Evolutionary conservation across 2,888 invertebrate species (phyloP).

Genomic region (Lutraria lutraria): DNA sequence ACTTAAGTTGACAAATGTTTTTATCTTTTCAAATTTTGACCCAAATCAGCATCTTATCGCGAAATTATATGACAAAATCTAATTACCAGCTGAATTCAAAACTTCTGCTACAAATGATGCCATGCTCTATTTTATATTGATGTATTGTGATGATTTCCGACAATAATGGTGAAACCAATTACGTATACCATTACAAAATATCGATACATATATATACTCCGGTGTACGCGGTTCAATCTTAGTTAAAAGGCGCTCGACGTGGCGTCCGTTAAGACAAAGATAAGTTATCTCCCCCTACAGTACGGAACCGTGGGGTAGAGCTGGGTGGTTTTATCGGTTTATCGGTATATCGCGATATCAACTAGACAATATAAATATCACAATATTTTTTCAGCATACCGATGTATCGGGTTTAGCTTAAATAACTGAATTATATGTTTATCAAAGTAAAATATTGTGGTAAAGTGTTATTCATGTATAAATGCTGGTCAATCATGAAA

Average conservation of each 20-base stretch:
- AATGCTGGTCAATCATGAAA: too few relatives aligned
- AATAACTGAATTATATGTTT: too few relatives aligned
- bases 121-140: slow-evolving; percentile 30
- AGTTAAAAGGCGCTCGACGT: slow-evolving; percentile 22
- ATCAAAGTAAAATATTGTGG: too few relatives aligned
- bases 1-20: too few relatives aligned
- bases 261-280: neutral
- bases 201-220: neutral
- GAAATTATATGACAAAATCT: slow-evolving; percentile 32
- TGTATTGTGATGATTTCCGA: neutral
- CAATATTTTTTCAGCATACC: too few relatives aligned
- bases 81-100: slow-evolving; percentile 61
- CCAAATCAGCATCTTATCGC: neutral
- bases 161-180: neutral
- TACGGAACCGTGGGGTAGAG: too few relatives aligned
- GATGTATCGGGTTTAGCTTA: too few relatives aligned
- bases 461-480: too few relatives aligned
- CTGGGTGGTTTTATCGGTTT: too few relatives aligned
- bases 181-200: neutral
- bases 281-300: too few relatives aligned
- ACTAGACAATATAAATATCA: too few relatives aligned
- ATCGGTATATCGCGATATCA: too few relatives aligned
- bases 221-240: slow-evolving; percentile 30
- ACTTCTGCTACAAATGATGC: slow-evolving; percentile 66
- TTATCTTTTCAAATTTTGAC: neutral